Evolutionary conservation across 2,797 vertebrate genomes (phyloP), one percentile per base, ranked within the genome.

Genomic region (Trachops cirrhosus): DNA sequence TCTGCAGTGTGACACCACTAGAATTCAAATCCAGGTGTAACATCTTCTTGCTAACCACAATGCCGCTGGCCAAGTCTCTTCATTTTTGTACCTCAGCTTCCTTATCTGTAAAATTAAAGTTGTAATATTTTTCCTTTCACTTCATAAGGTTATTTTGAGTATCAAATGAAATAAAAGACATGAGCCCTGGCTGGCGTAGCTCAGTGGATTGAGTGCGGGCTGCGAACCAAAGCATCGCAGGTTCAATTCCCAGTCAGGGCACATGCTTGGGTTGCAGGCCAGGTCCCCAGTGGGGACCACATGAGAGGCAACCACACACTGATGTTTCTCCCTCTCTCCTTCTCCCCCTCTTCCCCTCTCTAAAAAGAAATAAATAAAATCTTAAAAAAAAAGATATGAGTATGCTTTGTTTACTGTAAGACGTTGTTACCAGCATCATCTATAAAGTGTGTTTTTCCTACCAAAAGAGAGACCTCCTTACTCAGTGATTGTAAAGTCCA

Each of bases 101-200:
- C 67, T 64, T 77, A 86, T 44, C 50, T 39, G n/a, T 90, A 74
- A 91, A 91, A 77, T 87, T 73, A 88, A 88, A 73, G 77, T 57
- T 73, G 8, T 70, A 77, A 54, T 86, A 80, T 15, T 64, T 85
- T 85, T 78, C 10, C 24, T 77, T 93, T 80, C 5, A 52, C 34
- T 80, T 62, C 41, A 73, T 41, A 21, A 80, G 37, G n/a, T 87
- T 91, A 54, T 94, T 64, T 21, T 73, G 39, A 73, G 24, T 86
- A 29, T 84, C 93, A 79, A 29, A 39, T 79, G 57, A 84, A 91
- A 75, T 67, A 57, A 86, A 78, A n/a, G 6, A 57, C 71, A 22
- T 78, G 59, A 73, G 2, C n/a, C n/a, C n/a, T n/a, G n/a, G n/a
- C n/a, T n/a, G n/a, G n/a, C n/a, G n/a, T n/a, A n/a, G n/a, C n/a